Evolutionary conservation across 2,797 vertebrate species (phyloP), one percentile per base, ranked within the genome.

Genomic region (Melanotaenia boesemani): DNA sequence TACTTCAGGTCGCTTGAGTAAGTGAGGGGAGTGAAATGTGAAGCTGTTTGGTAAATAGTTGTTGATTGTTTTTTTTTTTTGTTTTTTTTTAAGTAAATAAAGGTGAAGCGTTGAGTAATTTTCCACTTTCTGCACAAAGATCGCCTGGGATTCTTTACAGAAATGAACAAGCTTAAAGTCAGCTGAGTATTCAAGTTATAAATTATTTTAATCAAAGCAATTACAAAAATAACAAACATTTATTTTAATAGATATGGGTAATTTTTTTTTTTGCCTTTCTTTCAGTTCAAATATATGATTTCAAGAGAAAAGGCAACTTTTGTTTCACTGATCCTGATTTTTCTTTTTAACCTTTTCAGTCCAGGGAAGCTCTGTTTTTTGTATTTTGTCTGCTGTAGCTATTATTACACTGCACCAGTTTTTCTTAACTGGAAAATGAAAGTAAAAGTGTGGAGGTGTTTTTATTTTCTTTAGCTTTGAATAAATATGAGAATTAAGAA

Each of bases 381-480:
- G 64, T 81, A 78, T 84, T 84, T 76, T 79, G 76, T 92, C 90
- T 92, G 86, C 87, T 92, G 90, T 92, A 94, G 76, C 79, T 79
- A 63, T 82, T 85, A 86, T 86, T 79, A 76, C 79, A 86, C 79
- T 89, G 85, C 82, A 82, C 62, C 64, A 85, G 72, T 82, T 83
- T 54, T 76, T 83, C 76, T 87, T 73, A 78, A 84, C 78, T 87
- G 77, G 80, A 86, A 78, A 72, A 70, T 24, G 86, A 80, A 85
- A 67, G 73, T 81, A 69, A 73, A 63, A 67, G 79, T 79, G 79
- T 85, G 72, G 44, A 80, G 36, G 1, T 39, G 22, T n/a, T 46
- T 46, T 78, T 71, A 71, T 88, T 57, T 63, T 16, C 1, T 52
- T 60, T 2, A 73, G 78, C 76, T 83, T 85, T 64, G 76, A 80